Evolutionary conservation across 1,140 invertebrate species (phyloP).

Genomic region (Bombus vancouverensis): DNA sequence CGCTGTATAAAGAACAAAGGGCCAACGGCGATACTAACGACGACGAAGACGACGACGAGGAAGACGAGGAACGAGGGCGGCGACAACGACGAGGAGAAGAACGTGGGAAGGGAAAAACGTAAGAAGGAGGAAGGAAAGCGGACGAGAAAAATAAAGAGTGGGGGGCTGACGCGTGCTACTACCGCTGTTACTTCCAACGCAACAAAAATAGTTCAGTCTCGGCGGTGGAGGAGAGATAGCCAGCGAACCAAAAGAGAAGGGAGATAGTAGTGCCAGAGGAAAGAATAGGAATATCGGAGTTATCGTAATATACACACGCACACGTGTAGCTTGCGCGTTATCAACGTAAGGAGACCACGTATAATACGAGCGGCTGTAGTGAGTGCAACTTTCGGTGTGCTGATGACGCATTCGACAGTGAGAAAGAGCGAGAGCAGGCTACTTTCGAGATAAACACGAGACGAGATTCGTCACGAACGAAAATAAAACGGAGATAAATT

Average conservation of each 20-base stretch:
- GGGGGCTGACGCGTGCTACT: constrained; percentile 59
- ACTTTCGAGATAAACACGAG: constrained; percentile 2
- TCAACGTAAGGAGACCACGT: constrained; percentile 7
- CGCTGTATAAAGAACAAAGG: constrained; percentile 51
- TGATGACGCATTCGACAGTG: constrained; percentile 5
- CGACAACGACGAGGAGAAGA: neutral
- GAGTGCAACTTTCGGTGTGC: neutral
- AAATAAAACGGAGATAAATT: constrained; percentile 28
- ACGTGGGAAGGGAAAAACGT: constrained; percentile 35
- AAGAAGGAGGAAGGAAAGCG: constrained; percentile 56
- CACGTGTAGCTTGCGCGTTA: neutral
- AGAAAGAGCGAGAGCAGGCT: neutral
- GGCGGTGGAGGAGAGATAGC: constrained; percentile 11
- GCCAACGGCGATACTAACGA: constrained; percentile 49
- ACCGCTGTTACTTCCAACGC: constrained; percentile 56
- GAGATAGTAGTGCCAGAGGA: constrained; percentile 15
- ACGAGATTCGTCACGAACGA: constrained; percentile 15
- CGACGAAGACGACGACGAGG: constrained; percentile 52
- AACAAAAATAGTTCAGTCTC: constrained; percentile 66
- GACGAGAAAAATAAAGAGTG: constrained; percentile 42
- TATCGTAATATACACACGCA: constrained; percentile 27
- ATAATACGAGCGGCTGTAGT: constrained; percentile 20
- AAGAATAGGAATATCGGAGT: constrained; percentile 31
- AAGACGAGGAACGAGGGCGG: constrained; percentile 36
- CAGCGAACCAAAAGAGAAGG: constrained; percentile 12